A percentile compares a stretch with the other conserved stretches of the same genome.
Evolutionary conservation across 2,888 invertebrate genomes (phyloP).

Genomic region (Himalopsyche tibetana): DNA sequence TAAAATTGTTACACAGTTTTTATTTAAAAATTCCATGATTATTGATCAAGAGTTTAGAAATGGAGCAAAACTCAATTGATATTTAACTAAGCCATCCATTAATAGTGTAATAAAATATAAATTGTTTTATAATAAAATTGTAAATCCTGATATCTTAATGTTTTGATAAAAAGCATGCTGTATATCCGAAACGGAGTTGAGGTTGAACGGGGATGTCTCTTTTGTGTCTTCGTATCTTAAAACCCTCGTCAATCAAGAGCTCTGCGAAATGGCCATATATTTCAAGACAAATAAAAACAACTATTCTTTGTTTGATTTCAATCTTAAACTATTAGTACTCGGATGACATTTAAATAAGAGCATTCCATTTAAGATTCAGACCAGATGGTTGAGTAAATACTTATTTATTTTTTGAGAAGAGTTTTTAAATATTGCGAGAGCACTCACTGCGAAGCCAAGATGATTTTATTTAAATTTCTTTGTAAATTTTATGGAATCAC

Average conservation of each 20-base stretch:
- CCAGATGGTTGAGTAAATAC: no score
- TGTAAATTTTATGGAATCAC: no score
- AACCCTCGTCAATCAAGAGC: slow-evolving; percentile 40
- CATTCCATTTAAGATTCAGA: not conserved
- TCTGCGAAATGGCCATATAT: slow-evolving; percentile 9
- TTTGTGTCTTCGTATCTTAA: slow-evolving; percentile 15
- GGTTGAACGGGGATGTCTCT: slow-evolving; percentile 14
- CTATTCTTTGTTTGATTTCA: slow-evolving; percentile 10
- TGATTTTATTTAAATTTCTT: no score
- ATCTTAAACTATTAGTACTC: not conserved
- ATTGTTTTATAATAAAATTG: no score
- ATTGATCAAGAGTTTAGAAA: no score
- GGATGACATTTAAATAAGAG: not conserved
- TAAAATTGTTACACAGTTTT: no score
- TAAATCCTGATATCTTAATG: no score
- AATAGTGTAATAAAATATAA: no score
- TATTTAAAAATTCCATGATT: no score
- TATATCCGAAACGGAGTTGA: not conserved
- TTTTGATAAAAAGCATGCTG: not conserved
- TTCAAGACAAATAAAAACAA: slow-evolving; percentile 34
- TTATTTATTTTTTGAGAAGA: not conserved
- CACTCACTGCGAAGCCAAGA: no score
- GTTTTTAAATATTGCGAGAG: not conserved
- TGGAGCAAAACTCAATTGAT: no score
- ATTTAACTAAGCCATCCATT: no score